Evolutionary conservation across 2,888 invertebrate genomes (phyloP).

Genomic region (Andrena marginata): DNA sequence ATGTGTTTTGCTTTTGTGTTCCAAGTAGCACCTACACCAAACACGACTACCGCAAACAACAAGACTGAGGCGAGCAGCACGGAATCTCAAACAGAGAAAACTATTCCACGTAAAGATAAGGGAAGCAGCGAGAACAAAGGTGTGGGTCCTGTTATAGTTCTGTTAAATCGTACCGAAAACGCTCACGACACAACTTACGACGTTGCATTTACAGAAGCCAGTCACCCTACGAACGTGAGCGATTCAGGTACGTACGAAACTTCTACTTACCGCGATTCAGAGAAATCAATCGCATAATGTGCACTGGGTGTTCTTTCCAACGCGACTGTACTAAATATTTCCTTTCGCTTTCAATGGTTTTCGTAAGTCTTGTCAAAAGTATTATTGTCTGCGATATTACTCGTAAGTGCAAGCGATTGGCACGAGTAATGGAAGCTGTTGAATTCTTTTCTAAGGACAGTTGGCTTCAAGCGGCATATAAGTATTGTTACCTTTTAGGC

Average conservation of each 20-base stretch:
- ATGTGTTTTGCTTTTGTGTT: not conserved
- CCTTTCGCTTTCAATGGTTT: not conserved
- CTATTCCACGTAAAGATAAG: not conserved
- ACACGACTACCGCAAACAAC: not conserved
- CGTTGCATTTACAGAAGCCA: not conserved
- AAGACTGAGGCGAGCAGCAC: conserved; percentile 10
- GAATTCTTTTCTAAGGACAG: not conserved
- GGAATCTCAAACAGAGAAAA: conserved; percentile 14
- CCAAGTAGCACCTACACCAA: conserved; percentile 14
- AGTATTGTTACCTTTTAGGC: not conserved
- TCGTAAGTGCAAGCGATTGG: not conserved
- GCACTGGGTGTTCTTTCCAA: no score
- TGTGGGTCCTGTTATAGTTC: not conserved
- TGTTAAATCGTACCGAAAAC: not conserved
- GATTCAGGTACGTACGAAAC: conserved; percentile 14
- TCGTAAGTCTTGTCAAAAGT: not conserved
- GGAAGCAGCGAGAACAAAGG: not conserved
- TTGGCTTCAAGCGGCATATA: not conserved
- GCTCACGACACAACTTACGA: not conserved
- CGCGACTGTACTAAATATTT: no score
- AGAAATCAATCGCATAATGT: no score
- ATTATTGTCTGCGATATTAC: not conserved
- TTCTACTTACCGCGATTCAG: no score
- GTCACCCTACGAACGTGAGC: conserved; percentile 7
- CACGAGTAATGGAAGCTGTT: no score